Evolutionary conservation across 2,888 invertebrate species (phyloP).

Genomic region (Heliconius cydno): DNA sequence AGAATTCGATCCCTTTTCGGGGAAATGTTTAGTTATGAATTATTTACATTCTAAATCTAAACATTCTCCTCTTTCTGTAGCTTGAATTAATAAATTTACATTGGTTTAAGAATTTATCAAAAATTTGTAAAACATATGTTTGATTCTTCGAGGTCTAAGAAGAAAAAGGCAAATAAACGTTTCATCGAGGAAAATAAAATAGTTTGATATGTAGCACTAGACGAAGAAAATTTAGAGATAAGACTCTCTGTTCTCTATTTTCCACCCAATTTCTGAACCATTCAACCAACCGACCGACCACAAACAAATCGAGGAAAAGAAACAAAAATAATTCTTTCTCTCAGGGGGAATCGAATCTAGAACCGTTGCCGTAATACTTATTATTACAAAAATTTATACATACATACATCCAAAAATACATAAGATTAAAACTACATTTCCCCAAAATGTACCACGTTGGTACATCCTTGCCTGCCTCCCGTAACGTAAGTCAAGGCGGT

Average conservation of each 20-base stretch:
- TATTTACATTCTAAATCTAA: not conserved
- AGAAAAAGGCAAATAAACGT: too few species aligned
- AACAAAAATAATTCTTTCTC: not conserved
- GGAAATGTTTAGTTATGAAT: not conserved
- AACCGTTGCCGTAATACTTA: not conserved
- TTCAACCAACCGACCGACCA: too few species aligned
- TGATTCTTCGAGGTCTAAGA: too few species aligned
- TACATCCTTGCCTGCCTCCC: conserved; percentile 25
- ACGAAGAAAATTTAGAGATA: too few species aligned
- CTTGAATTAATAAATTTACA: too few species aligned
- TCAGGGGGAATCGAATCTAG: not conserved
- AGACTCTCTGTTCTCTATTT: too few species aligned
- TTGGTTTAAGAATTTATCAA: too few species aligned
- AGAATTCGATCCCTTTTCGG: not conserved
- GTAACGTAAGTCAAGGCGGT: conserved; percentile 37
- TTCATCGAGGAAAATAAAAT: too few species aligned
- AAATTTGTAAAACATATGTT: too few species aligned
- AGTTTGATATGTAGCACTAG: too few species aligned
- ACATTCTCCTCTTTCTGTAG: too few species aligned
- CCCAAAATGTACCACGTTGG: not conserved
- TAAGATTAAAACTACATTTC: not conserved
- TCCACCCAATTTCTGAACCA: too few species aligned
- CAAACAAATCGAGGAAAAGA: not conserved
- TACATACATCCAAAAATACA: not conserved
- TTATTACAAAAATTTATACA: not conserved